A percentile compares a stretch with the other conserved stretches of the same genome.
Evolutionary conservation across 2,888 invertebrate genomes (phyloP).

Genomic region (Hypomecis atomaria): DNA sequence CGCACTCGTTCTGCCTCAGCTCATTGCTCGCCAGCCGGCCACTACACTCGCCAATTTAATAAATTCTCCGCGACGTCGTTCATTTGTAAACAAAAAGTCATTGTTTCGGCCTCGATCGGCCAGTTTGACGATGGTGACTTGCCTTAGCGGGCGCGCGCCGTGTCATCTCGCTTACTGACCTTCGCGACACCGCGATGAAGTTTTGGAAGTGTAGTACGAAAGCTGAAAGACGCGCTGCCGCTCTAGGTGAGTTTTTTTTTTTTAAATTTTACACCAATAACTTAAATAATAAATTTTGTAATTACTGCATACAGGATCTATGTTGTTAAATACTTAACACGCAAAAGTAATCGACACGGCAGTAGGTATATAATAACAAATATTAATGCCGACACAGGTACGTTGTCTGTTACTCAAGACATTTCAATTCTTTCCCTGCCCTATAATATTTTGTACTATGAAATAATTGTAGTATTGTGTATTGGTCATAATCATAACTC

Average conservation of each 20-base stretch:
- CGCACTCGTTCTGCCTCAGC: constrained; percentile 67
- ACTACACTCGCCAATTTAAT: constrained; percentile 74
- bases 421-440: too few relatives aligned
- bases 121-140: constrained; percentile 75
- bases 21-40: constrained; percentile 66
- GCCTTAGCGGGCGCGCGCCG: constrained; percentile 68
- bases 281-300: too few relatives aligned
- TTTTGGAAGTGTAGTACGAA: constrained; percentile 78
- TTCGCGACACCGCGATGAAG: constrained; percentile 64
- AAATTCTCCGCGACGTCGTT: constrained; percentile 70
- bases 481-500: too few relatives aligned
- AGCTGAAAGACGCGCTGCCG: constrained; percentile 61
- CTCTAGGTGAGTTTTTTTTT: constrained; percentile 60
- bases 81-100: constrained; percentile 83
- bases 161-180: constrained; percentile 60
- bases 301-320: constrained; percentile 13
- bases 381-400: too few relatives aligned
- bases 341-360: constrained; percentile 52
- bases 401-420: too few relatives aligned
- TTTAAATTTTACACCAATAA: neutral
- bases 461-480: too few relatives aligned
- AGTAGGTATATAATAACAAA: too few relatives aligned
- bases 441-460: too few relatives aligned
- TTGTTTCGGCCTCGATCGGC: constrained; percentile 76
- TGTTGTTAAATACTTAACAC: constrained; percentile 18